phyloP scores from a whole-genome alignment of 2,113 vertebrate species.

The Ursus arctos region DNA sequence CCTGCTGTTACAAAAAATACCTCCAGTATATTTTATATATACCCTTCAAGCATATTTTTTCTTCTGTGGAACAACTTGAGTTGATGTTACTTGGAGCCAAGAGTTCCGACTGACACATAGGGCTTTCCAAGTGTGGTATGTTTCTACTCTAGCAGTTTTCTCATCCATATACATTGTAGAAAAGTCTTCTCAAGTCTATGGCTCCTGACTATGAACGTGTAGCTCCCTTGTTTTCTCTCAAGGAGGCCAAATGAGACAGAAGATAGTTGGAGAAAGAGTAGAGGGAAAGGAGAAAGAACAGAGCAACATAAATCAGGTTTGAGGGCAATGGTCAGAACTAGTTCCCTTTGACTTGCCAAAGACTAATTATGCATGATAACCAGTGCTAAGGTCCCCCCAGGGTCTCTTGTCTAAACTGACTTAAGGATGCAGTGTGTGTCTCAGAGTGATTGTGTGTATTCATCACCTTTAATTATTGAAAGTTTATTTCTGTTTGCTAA shows the following conservation, averaged over 20 bases:
- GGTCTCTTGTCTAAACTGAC: not conserved
- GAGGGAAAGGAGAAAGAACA: not conserved
- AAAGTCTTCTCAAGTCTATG: not conserved
- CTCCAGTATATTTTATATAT: not conserved
- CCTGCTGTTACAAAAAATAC: not conserved
- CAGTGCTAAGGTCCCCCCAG: not conserved
- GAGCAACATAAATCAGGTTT: not conserved
- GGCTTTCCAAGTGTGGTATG: not conserved
- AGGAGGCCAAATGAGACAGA: not conserved
- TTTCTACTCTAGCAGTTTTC: not conserved
- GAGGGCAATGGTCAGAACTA: not conserved
- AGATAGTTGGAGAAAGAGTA: not conserved
- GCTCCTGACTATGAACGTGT: not conserved
- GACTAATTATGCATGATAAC: not conserved
- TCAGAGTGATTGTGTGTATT: conserved; percentile 13
- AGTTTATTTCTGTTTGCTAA: conserved; percentile 58
- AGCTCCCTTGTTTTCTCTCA: not conserved
- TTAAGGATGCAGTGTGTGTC: conserved; percentile 43
- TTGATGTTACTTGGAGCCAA: not conserved
- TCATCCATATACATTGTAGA: not conserved
- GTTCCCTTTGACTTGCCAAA: not conserved
- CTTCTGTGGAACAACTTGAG: not conserved
- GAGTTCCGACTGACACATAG: not conserved
- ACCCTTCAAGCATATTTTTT: not conserved
- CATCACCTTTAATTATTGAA: conserved; percentile 61